phyloP scores from a whole-genome alignment of 2,888 invertebrate genomes.

The Habroteleia sp. region DNA sequence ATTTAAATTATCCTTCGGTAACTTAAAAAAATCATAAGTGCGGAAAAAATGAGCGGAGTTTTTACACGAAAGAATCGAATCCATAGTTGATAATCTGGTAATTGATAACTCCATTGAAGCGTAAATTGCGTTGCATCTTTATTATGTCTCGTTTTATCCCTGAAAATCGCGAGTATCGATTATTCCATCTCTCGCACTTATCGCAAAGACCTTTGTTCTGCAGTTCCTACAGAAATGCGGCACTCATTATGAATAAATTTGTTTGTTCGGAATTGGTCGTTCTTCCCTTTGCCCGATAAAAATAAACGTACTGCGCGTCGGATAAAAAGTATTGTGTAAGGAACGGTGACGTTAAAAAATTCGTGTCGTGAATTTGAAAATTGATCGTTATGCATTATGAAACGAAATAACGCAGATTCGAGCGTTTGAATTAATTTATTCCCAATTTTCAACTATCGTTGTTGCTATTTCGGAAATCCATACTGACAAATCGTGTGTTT shows the following conservation, averaged over 20 bases:
- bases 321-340: conserved; percentile 33
- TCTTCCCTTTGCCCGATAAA: conserved; percentile 17
- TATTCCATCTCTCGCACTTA: conserved; percentile 32
- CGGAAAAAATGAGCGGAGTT: neutral
- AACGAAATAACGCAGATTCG: conserved; percentile 17
- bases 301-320: conserved; percentile 19
- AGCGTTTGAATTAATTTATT: neutral
- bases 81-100: conserved; percentile 25
- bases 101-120: conserved; percentile 27
- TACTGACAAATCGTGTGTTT: too few species aligned
- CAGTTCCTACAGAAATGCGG: conserved; percentile 30
- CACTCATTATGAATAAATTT: conserved; percentile 41
- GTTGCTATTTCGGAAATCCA: too few species aligned
- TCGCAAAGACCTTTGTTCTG: conserved; percentile 40
- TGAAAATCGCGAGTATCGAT: conserved; percentile 29
- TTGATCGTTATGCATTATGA: conserved; percentile 20
- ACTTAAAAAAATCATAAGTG: too few species aligned
- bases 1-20: too few species aligned
- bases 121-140: conserved; percentile 35
- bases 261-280: conserved; percentile 23
- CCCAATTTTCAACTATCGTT: neutral
- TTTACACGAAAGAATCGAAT: neutral
- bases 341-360: conserved; percentile 9
- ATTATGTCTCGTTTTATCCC: conserved; percentile 13
- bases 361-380: conserved; percentile 27